Evolutionary conservation across 30 jellyfish, hydroid and myxozoan species (phyloP), one percentile per base, ranked within the genome.

Genomic region (Haliclystus octoradiatus): DNA sequence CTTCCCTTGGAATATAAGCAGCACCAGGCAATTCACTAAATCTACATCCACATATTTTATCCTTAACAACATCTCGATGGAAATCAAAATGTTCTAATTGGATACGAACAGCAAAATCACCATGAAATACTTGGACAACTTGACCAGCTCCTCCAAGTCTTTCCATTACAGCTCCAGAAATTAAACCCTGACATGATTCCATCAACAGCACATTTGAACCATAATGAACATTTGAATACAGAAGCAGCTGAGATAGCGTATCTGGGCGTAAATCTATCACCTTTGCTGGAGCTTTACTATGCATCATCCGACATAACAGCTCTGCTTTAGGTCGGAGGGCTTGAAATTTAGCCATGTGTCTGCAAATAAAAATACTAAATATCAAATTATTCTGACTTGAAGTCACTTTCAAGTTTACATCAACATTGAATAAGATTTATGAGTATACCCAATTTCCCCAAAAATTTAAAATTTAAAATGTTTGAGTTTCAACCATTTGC

Each of bases 61-160:
- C 64, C 13, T 78, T 2, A 26, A 52, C 63, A n/a, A 50, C 66
- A 29, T 70, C 70, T 53, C 61, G 74, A 5, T 51, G 12, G 46
- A 66, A 86, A 66, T 79, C 80, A 35, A 78, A 86, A 64, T 79
- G 94, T 40, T 86, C 79, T 46, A 86, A 62, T 26, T 79, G 64
- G 2, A 75, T 62, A 19, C 96, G 85, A 13, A 86, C 96, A 34
- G 96, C 94, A 63, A 52, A 73, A 52, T 72, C 52, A 5, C 94
- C 94, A 46, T 66, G 88, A 53, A 66, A 80, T 26, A 77, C 71
- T 47, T 86, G 96, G 24, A 86, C 78, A 25, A 80, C 46, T 5
- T 47, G 64, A 22, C 96, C 96, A 9, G 62, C 47, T 5, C 47
- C 49, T 5, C 96, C 96, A n/a, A 86, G 63, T n/a, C 96, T 82